A percentile compares a stretch with the other conserved stretches of the same genome.
These are phyloP conservation scores for Sesia bembeciformis DNA, from an alignment of 2,888 invertebrate genomes.

Conservation along the genomic window DNA sequence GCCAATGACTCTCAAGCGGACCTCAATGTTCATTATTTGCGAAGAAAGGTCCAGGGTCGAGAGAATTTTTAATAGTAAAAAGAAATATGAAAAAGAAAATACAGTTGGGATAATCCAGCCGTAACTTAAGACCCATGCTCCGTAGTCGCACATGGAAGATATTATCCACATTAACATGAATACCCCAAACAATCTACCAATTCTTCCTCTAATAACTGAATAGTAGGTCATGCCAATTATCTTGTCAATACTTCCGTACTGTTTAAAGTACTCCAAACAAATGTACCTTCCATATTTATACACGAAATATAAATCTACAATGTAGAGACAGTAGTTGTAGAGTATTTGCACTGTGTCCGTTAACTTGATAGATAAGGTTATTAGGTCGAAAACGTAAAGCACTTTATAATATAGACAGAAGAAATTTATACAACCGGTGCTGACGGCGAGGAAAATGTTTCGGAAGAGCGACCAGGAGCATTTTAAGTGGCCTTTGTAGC, in stretches of 20 bases:
- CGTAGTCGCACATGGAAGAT: slow-evolving; percentile 29
- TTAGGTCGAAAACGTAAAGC: slow-evolving; percentile 15
- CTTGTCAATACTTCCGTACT: slow-evolving; percentile 37
- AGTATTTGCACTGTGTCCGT: slow-evolving; percentile 40
- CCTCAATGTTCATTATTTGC: slow-evolving; percentile 39
- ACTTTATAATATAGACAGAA: slow-evolving; percentile 35
- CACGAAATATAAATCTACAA: slow-evolving; percentile 40
- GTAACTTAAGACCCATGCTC: slow-evolving; percentile 32
- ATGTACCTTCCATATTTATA: slow-evolving; percentile 38
- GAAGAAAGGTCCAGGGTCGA: slow-evolving; percentile 41
- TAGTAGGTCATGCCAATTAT: slow-evolving; percentile 27
- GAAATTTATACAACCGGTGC: slow-evolving; percentile 23
- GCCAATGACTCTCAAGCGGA: slow-evolving; percentile 31
- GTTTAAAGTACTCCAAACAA: slow-evolving; percentile 34
- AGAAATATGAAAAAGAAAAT: slow-evolving; percentile 33
- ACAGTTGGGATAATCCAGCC: slow-evolving; percentile 24
- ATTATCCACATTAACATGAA: slow-evolving; percentile 28
- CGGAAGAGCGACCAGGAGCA: slow-evolving; percentile 10
- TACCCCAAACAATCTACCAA: slow-evolving; percentile 22
- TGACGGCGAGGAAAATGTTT: slow-evolving; percentile 11
- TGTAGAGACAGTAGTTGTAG: slow-evolving; percentile 39
- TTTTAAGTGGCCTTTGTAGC: slow-evolving; percentile 6
- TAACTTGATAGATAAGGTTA: slow-evolving; percentile 33
- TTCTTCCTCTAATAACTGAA: slow-evolving; percentile 19
- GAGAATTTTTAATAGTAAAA: slow-evolving; percentile 44